Evolutionary conservation across 2,113 vertebrate genomes (phyloP).

Genomic region (Corythornis madagascariensis): DNA sequence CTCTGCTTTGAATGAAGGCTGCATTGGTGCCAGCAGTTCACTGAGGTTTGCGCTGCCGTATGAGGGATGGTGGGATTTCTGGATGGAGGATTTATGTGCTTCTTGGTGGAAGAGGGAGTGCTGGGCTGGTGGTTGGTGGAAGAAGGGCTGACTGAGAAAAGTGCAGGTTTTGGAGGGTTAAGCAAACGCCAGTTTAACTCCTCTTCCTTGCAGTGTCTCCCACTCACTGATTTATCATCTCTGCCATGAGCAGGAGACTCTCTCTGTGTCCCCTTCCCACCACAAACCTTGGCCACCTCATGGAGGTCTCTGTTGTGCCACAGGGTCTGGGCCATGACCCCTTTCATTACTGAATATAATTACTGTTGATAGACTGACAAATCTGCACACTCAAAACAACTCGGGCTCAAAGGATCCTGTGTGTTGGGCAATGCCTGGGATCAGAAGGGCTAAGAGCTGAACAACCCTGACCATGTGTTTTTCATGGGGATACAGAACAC

Average conservation of each 20-base stretch:
- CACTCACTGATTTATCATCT: background rate
- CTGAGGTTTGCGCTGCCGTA: rapidly evolving
- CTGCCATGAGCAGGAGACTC: background rate
- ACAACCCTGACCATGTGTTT: background rate
- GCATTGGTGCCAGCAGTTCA: background rate
- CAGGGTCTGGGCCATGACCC: background rate
- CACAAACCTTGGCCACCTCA: rapidly evolving
- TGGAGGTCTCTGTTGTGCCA: rapidly evolving
- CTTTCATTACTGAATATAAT: background rate
- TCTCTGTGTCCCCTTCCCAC: rapidly evolving
- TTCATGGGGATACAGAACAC: background rate
- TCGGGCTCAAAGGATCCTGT: rapidly evolving
- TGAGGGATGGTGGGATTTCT: rapidly evolving
- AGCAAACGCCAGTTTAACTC: background rate
- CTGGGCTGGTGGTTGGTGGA: background rate
- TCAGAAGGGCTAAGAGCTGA: background rate
- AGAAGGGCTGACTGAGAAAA: background rate
- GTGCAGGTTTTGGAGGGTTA: background rate
- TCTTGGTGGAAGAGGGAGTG: background rate
- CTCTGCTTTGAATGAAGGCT: background rate
- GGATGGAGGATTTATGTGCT: background rate
- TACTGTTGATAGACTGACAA: background rate
- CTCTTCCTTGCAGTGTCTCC: background rate
- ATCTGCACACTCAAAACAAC: background rate
- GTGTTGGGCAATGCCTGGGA: background rate